Evolutionary conservation across 2,888 invertebrate species (phyloP), one percentile per base, ranked within the genome.

Genomic region (Gnatocerus cornutus): DNA sequence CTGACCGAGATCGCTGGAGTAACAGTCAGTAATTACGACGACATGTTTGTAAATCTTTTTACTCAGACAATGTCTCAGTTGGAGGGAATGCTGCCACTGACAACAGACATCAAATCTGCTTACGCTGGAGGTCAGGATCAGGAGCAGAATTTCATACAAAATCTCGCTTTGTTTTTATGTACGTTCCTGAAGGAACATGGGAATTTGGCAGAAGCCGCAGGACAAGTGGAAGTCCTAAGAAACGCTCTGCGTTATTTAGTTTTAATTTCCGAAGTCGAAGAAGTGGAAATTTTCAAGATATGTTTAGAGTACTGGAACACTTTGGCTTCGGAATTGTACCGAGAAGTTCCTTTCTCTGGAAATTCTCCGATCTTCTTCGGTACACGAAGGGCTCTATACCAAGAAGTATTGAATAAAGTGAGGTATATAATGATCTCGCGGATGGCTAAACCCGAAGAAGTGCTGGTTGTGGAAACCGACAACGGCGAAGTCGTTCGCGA

Each of bases 401-500:
- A 92, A 68, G 92, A 92, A 80, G 92, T 95, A 53, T 86, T 96
- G 66, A 93, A 94, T 71, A 93, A 94, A 87, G 93, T 99, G 41
- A 90, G 99, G 45, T 95, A 95, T 81, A 97, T 98, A 50, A 99
- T 99, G 98, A 99, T 99, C 81, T 97, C 97, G 69, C 91, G 99
- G 79, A 99, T 99, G 99, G 99, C 99, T 12, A 99, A 98, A 85
- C 99, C 99, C 0, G 99, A 99, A 86, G 99, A 99, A 87, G 99
- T 99, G 33, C 89, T 99, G 71, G 98, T 99, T 48, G 99, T 99
- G 41, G 99, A 99, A 86, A 99, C 99, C 87, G 99, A 99, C 84
- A 98, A 99, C 85, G 99, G 99, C 41, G 99, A 99, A 87, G 98
- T 99, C 70, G 99, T 99, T 7, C 88, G 99, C 72, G 99, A 99